These are phyloP conservation scores for Eristalis arbustorum DNA, from an alignment of 2,888 invertebrate genomes.

Conservation along the genomic window DNA sequence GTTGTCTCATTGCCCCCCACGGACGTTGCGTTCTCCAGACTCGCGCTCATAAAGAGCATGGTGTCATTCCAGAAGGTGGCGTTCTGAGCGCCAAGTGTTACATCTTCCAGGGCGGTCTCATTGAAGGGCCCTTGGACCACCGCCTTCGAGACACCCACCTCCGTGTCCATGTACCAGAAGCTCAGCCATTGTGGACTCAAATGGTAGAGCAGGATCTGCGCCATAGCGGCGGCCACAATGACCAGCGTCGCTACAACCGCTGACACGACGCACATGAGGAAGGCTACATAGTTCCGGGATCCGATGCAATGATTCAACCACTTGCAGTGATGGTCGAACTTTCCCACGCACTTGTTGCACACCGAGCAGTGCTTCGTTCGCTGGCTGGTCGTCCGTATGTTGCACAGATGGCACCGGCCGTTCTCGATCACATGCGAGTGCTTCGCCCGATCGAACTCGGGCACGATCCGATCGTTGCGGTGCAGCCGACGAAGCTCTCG, in stretches of 20 bases:
- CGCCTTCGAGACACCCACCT: conserved; percentile 72
- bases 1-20: conserved; percentile 36
- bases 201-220: conserved; percentile 86
- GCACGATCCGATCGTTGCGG: conserved; percentile 84
- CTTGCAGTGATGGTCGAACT: conserved; percentile 99
- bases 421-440: conserved; percentile 97
- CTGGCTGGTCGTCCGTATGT: conserved; percentile 87
- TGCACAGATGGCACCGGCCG: conserved; percentile 95
- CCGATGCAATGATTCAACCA: conserved; percentile 99
- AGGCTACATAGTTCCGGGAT: conserved; percentile 91
- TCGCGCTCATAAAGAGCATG: conserved; percentile 41
- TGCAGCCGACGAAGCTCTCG: conserved; percentile 85
- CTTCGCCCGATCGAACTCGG: conserved; percentile 91
- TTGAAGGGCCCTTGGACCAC: conserved; percentile 53
- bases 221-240: conserved; percentile 86
- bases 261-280: conserved; percentile 89
- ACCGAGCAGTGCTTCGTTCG: conserved; percentile 96
- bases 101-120: conserved; percentile 49
- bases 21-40: conserved; percentile 46
- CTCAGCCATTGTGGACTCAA: conserved; percentile 82
- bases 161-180: conserved; percentile 78
- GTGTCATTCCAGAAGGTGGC: conserved; percentile 51
- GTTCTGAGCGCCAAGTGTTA: conserved; percentile 23
- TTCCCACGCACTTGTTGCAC: conserved; percentile 97
- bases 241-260: conserved; percentile 87